Base-by-base conservation (phyloP, 2,797 vertebrate genomes). In the Chanos chanos region DNA sequence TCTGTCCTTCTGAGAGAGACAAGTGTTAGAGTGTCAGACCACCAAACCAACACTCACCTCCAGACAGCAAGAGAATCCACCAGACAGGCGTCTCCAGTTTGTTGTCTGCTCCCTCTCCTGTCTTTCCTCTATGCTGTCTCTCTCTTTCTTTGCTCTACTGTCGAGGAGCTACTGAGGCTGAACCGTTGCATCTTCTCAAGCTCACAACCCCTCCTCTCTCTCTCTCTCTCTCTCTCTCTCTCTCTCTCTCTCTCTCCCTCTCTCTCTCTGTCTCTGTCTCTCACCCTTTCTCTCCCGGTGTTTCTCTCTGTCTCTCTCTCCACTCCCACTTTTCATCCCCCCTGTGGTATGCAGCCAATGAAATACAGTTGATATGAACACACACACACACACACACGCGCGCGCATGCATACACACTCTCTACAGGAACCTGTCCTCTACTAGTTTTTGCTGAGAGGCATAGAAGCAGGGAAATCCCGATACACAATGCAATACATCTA, bases 311-410 rank as follows among this genome's bases (percentile, higher is more conserved):
- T 16, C 13, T 1, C 4, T n/a, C 41, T 36, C n/a, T 36, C 64
- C 30, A 54, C 66, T 65, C 64, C 64, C 57, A 50, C 52, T 64
- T 31, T 71, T 64, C 72, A 80, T 83, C 78, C 70, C 74, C 71
- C 79, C 68, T 71, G 67, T 73, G 69, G 74, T 64, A 55, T 51
- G 59, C 78, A 83, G 79, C 87, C 86, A 89, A 87, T 90, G 76
- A 82, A 82, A 83, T 37, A 47, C 13, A n/a, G 31, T 5, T 16
- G 15, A 3, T 43, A 41, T 27, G 27, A 13, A 57, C 12, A 52
- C 8, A 43, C 12, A 33, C 18, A 25, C 15, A 40, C 9, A 39
- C 22, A 57, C 10, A 5, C 16, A 40, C 36, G 30, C 28, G 56
- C 18, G 56, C 3, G 10, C 33, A 12, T 10, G 13, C 12, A 37